Base-by-base conservation (phyloP, 2,888 invertebrate species). In the Caenorhabditis becei region DNA sequence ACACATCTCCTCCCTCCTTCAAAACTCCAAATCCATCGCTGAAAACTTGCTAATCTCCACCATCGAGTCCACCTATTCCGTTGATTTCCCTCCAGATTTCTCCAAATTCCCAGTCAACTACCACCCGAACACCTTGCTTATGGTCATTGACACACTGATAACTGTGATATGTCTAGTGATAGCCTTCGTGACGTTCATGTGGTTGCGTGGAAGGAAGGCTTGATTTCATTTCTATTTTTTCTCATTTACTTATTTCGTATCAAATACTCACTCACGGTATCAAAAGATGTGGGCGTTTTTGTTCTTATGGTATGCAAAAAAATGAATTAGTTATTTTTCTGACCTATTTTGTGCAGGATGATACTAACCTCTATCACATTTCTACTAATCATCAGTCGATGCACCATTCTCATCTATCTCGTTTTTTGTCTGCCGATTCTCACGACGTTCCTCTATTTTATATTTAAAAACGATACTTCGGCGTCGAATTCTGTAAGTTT, bases 281-380 rank as follows among this genome's bases (percentile, higher is more conserved):
- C n/a, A n/a, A n/a, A n/a, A n/a, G n/a, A n/a, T 80, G 80, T 80
- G 80, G 80, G 80, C 80, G 18, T 69, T 80, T 41, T 10, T 80
- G 7, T 59, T 69, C 18, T 26, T 80, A 53, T 80, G 80, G 80
- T 66, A 4, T 1, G 7, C 20, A 23, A n/a, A 20, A 18, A 16
- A 53, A 35, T 20, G 2, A 16, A 24, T 35, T 0, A 16, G 4
- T 2, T 4, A 16, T 10, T 35, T 20, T 7, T 8, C 18, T 20
- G 24, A 10, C 23, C 20, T 56, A n/a, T 47, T 59, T n/a, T n/a
- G n/a, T 53, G 3, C 44, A 77, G 77, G 77, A 49, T 63, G 47
- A 37, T 51, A 53, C 62, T 74, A 32, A 65, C 63, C 7, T 32
- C 26, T 2, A 18, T 75, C 7, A 58, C 72, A 16, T 35, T 72